Evolutionary conservation across 2,113 vertebrate species (phyloP), one percentile per base, ranked within the genome.

Genomic region (Oreotrochilus melanogaster): DNA sequence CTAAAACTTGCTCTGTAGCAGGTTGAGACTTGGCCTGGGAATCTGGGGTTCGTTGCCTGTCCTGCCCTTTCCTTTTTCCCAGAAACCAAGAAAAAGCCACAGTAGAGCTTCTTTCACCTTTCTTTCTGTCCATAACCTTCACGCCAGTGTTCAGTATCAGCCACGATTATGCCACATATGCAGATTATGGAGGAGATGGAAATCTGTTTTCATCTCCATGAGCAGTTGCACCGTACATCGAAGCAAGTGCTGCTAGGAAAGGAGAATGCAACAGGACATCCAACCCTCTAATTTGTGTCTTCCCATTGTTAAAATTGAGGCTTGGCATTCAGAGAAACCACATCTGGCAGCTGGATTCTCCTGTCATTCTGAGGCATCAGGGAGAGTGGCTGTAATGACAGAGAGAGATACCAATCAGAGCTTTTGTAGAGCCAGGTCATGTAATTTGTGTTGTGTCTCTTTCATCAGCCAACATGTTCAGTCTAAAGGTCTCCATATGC

Each of bases 1-100:
- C 67, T 95, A 73, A 84, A 95, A 91, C 72, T 62, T 10, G 5
- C 28, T 10, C 60, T 37, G 54, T n/a, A 86, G 72, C 47, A 78
- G 51, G 33, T 60, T 78, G 56, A 74, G 79, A 67, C 71, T 84
- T 89, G 39, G 19, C 86, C 51, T 71, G 47, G 48, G 33, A 84
- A 11, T 16, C 3, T 37, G 58, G 39, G 17, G 9, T 22, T 80
- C 80, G 42, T 83, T 92, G 23, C 23, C 8, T 6, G 70, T 91
- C 47, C 33, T 0, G 0, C 30, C 17, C 42, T 74, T 83, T 73
- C 62, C 11, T 62, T 86, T 56, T 80, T 83, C 86, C 37, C 56
- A 62, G 76, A 74, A 93, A 84, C 53, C 3, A 61, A 47, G 42
- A 83, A 19, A 4, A 70, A 53, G 54, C 61, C 5, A 1, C 35